Evolutionary conservation across 2,888 invertebrate genomes (phyloP).

Genomic region (Idaea dimidiata): DNA sequence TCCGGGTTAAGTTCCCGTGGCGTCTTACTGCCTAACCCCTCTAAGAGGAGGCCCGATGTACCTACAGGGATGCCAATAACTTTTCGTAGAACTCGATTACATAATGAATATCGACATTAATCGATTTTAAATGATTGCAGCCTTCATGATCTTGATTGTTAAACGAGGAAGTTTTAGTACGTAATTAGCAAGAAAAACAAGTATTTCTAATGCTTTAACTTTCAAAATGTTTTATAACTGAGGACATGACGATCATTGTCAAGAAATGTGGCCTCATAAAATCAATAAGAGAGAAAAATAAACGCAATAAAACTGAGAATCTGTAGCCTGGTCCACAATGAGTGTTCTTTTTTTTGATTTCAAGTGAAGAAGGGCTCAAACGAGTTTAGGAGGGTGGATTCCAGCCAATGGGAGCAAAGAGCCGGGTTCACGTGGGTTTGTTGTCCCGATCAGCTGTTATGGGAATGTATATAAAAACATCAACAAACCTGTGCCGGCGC

Average conservation of each 20-base stretch:
- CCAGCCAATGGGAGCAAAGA: constrained; percentile 41
- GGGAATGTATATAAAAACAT: constrained; percentile 63
- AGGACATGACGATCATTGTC: neutral
- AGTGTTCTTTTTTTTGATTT: constrained; percentile 17
- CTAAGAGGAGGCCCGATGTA: no score
- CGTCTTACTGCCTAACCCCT: no score
- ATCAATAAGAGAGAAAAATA: neutral
- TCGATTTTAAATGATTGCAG: neutral
- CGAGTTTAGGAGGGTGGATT: constrained; percentile 38
- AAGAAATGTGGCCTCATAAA: neutral
- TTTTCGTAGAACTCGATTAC: no score
- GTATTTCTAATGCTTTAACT: neutral
- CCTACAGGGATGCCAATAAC: no score
- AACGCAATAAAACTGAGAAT: neutral
- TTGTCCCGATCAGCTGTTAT: constrained; percentile 68
- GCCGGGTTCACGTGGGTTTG: constrained; percentile 48
- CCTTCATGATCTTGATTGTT: neutral
- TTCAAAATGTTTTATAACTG: neutral
- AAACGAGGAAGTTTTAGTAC: neutral
- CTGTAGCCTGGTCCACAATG: constrained; percentile 6
- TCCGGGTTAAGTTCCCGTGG: no score
- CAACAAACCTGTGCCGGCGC: constrained; percentile 52
- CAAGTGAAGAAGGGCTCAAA: constrained; percentile 24
- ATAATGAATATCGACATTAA: neutral
- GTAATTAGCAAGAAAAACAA: neutral